These are phyloP conservation scores for Xenopus borealis DNA, from an alignment of 2,113 vertebrate species.

Conservation along the genomic window DNA sequence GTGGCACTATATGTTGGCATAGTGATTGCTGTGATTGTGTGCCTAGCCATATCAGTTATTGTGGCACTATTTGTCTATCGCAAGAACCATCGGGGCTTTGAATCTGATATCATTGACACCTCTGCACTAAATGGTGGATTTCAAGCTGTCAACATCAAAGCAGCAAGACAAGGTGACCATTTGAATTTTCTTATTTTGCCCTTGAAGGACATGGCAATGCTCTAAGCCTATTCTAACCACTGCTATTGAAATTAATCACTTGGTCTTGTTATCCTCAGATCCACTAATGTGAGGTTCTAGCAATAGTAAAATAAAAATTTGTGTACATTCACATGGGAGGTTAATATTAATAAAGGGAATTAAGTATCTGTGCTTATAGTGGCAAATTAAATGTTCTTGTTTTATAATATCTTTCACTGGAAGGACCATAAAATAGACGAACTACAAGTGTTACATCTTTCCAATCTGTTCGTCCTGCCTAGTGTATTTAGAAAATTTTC, in stretches of 20 bases:
- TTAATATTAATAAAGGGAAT: not conserved
- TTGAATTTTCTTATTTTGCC: not conserved
- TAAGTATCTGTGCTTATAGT: slow-evolving; percentile 10
- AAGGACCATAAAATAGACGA: slow-evolving; percentile 21
- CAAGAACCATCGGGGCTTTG: slow-evolving; percentile 91
- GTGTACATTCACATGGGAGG: not conserved
- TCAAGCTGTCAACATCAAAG: slow-evolving; percentile 92
- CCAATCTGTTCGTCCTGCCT: slow-evolving; percentile 1
- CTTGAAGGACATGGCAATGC: not conserved
- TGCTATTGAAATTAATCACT: not conserved
- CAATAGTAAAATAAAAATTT: not conserved
- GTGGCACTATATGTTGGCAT: slow-evolving; percentile 89
- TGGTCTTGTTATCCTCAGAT: no score
- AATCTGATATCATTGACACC: slow-evolving; percentile 90
- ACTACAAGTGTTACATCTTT: slow-evolving; percentile 19
- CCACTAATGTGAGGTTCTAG: no score
- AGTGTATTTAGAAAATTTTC: slow-evolving; percentile 6
- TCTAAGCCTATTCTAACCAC: not conserved
- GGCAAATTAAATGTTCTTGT: slow-evolving; percentile 33
- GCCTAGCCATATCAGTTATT: slow-evolving; percentile 84
- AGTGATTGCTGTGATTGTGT: slow-evolving; percentile 88
- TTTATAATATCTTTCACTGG: slow-evolving; percentile 34
- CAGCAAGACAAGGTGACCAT: slow-evolving; percentile 84
- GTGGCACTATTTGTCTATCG: slow-evolving; percentile 91
- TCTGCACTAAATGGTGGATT: slow-evolving; percentile 89